A percentile compares a stretch with the other conserved stretches of the same genome.
phyloP scores from a whole-genome alignment of 1,140 invertebrate genomes.

The Kradibia gibbosae region DNA sequence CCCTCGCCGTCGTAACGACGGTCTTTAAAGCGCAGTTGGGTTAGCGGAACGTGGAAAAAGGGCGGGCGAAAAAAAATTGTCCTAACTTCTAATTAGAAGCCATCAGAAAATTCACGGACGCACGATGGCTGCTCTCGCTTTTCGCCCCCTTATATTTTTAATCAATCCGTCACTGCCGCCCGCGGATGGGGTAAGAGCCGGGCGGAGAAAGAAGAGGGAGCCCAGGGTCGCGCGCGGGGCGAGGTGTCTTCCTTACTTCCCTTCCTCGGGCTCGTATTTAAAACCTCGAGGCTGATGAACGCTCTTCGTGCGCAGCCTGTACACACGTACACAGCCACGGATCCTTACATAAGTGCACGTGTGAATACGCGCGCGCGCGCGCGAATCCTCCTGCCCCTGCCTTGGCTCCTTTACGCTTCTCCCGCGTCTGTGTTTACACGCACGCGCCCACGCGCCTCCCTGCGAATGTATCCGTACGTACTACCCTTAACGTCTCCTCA shows the following conservation, averaged over 20 bases:
- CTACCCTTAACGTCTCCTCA: constrained; percentile 22
- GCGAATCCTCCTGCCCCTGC: no score
- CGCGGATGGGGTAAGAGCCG: constrained; percentile 59
- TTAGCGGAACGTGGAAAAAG: neutral
- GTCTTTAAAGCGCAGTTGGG: neutral
- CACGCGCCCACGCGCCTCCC: constrained; percentile 4
- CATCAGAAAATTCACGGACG: constrained; percentile 58
- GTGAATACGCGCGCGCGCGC: neutral
- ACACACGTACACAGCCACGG: neutral
- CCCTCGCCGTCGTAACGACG: neutral
- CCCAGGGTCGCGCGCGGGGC: constrained; percentile 13
- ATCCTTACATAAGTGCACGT: neutral
- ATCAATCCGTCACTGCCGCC: constrained; percentile 71
- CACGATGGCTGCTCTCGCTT: constrained; percentile 60
- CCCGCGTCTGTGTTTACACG: no score
- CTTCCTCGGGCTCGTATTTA: constrained; percentile 68
- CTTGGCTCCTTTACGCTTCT: no score
- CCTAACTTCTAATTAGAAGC: constrained; percentile 59
- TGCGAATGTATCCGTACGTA: constrained; percentile 41
- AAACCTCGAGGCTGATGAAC: constrained; percentile 74
- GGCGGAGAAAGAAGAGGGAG: constrained; percentile 43
- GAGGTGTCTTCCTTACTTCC: constrained; percentile 54
- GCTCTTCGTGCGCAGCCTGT: constrained; percentile 65
- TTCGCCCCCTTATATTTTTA: constrained; percentile 73
- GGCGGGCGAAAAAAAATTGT: constrained; percentile 53